Percentiles rank a stretch among this genome's conserved stretches.
Conservation (phyloP, 2,113 vertebrate species). For the Zapornia atra region DNA sequence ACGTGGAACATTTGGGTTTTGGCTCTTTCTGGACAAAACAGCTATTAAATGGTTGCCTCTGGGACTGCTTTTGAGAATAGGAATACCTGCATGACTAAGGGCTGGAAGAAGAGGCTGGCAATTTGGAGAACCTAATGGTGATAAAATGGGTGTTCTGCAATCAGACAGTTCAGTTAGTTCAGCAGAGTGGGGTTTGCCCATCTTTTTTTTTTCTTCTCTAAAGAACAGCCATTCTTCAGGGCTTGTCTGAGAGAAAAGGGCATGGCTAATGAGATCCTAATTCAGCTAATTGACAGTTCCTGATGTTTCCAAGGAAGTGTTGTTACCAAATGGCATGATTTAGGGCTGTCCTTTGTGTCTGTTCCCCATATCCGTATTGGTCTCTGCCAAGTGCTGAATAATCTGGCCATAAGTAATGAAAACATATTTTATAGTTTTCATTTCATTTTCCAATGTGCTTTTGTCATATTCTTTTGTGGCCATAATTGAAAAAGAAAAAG, state of each 20-base stretch:
- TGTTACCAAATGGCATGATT: not conserved
- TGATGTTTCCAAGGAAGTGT: not conserved
- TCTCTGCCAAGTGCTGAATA: slow-evolving; percentile 49
- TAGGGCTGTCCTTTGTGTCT: not conserved
- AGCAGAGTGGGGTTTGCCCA: not conserved
- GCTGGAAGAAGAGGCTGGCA: not conserved
- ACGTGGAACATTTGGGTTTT: not conserved
- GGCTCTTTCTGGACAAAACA: not conserved
- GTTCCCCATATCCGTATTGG: not conserved
- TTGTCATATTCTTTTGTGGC: not conserved
- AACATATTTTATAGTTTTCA: slow-evolving; percentile 27
- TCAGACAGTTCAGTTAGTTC: not conserved
- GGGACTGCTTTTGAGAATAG: not conserved
- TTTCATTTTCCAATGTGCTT: slow-evolving; percentile 31
- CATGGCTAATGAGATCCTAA: not conserved
- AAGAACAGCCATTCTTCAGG: not conserved
- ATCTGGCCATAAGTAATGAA: slow-evolving; percentile 19
- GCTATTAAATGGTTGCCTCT: not conserved
- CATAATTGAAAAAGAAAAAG: not conserved
- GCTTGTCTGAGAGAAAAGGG: not conserved
- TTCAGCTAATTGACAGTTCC: not conserved
- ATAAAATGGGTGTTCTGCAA: not conserved
- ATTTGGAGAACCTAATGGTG: not conserved
- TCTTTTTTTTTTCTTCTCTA: not conserved
- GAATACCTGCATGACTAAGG: not conserved